Percentiles rank a stretch among this genome's conserved stretches.
Evolutionary conservation across 2,797 vertebrate species (phyloP).

Genomic region (Cynopterus sphinx): DNA sequence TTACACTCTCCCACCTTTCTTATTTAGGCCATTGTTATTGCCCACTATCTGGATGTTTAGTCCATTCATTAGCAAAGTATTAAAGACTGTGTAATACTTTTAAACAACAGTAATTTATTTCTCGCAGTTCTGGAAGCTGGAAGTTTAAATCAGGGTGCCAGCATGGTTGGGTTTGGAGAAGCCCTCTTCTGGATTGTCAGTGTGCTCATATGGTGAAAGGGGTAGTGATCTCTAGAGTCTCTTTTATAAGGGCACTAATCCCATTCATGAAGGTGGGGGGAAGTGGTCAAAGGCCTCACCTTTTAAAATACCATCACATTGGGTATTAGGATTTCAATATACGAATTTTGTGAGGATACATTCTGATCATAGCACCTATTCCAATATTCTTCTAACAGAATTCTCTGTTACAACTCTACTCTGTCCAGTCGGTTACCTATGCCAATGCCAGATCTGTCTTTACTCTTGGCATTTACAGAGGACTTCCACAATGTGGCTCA

Average conservation of each 20-base stretch:
- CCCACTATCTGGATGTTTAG: neutral
- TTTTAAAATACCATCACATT: neutral
- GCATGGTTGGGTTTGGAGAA: neutral
- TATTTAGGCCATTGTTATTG: neutral
- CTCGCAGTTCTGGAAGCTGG: neutral
- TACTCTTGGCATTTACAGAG: neutral
- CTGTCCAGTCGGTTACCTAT: neutral
- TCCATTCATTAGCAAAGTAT: neutral
- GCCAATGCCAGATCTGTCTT: neutral
- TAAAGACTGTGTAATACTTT: neutral
- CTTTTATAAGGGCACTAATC: neutral
- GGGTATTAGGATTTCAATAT: neutral
- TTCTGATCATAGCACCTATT: neutral
- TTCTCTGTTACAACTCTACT: neutral
- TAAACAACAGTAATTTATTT: neutral
- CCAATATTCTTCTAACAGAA: neutral
- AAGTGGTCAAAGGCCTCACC: neutral
- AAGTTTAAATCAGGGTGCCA: neutral
- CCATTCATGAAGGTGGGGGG: neutral
- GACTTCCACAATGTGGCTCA: neutral
- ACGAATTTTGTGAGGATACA: neutral
- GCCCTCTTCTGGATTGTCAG: neutral
- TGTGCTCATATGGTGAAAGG: neutral
- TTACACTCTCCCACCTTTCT: neutral
- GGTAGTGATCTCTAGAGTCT: neutral